Evolutionary conservation across 2,888 invertebrate genomes (phyloP), one percentile per base, ranked within the genome.

Genomic region (Cataglyphis altisquamis): DNA sequence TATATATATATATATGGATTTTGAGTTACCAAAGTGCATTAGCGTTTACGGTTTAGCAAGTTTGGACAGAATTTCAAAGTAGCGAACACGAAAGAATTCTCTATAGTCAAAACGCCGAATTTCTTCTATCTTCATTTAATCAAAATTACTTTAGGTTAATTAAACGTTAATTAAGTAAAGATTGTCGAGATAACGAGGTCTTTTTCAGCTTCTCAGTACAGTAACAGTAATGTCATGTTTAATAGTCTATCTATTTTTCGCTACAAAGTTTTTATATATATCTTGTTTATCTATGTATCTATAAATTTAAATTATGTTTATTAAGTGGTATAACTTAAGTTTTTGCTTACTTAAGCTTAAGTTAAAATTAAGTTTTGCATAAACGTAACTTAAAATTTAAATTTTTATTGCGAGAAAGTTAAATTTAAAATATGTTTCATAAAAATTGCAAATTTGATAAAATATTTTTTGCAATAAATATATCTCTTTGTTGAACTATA

Each of bases 1-100:
- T 41, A 66, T 45, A 10, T 55, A 66, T 45, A 48, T 48, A 15
- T 18, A 48, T 18, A 15, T 41, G 29, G 32, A 60, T 72, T 25
- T 60, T 80, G 74, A 80, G 60, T 80, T 72, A 62, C 60, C 60
- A 10, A 77, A 67, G 36, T 80, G 12, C 45, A 80, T 80, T 72
- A 80, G 18, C 60, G 73, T 80, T 57, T 57, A 77, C 55, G 55
- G 39, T 55, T 77, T 78, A 72, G 60, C 78, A 72, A 80, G 45
- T 80, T 12, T 12, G 78, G 25, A 48, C 21, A 45, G 57, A 80
- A 80, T 72, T 72, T 62, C 21, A 21, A 36, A 80, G 25, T 67
- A 67, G 70, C 21, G 18, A 45, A 15, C 18, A 6, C 15, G n/a
- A 39, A 55, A 60, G 36, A 32, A 80, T 45, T 41, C 32, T 21